Evolutionary conservation across 2,888 invertebrate genomes (phyloP), one percentile per base, ranked within the genome.

Genomic region (Epirrita christyi): DNA sequence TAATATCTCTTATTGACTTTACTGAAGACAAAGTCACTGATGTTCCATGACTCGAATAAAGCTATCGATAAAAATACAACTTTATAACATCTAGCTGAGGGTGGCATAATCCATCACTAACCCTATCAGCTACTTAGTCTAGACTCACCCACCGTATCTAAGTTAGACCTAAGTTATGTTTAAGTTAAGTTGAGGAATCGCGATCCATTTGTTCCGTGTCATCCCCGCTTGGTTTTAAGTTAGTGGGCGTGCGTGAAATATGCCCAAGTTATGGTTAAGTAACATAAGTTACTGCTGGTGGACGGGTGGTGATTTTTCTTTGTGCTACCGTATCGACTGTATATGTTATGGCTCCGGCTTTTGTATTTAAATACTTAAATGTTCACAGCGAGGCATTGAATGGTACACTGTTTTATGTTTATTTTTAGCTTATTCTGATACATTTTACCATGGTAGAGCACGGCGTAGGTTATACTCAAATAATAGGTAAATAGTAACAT

Each of bases 221-320:
- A 60, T 66, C 68, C 67, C 63, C 61, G 65, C 68, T 64, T 67
- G 61, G 60, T 66, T 71, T 67, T 66, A 70, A 62, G 62, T 67
- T 64, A 45, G 76, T 78, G 72, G 73, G 79, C 70, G 74, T 66
- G 57, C 50, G 70, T 76, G 73, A 79, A 69, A 68, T 75, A 78
- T 78, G 63, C 64, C 63, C 50, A 59, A 58, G 63, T 64, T 63
- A 59, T 66, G 64, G 62, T 68, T 66, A 64, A 67, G 66, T 55
- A 61, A 58, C 59, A 37, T 64, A 65, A 65, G 61, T 68, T 63
- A 64, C 51, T 59, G 61, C 46, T 11, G 42, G 38, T 42, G 55
- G 61, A 66, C 61, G 54, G 58, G 49, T 50, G 67, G 61, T 58
- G 61, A 69, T 69, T 64, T 69, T 62, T 67, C 69, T 64, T 64